These are phyloP conservation scores for Enhydra lutris DNA, from an alignment of 2,113 vertebrate genomes.

Conservation along the genomic window DNA sequence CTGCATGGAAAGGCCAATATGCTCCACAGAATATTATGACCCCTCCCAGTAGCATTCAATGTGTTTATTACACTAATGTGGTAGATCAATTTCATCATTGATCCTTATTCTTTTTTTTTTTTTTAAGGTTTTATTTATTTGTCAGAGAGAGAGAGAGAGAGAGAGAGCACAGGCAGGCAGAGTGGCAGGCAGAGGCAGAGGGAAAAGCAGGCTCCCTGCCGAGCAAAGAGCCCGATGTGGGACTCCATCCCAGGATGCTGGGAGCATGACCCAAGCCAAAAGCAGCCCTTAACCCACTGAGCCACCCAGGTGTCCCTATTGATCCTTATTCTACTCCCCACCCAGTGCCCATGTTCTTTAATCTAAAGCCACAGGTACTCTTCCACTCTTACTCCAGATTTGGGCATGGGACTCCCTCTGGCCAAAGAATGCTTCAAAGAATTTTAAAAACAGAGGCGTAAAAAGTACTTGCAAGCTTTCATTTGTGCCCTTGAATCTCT, in stretches of 20 bases:
- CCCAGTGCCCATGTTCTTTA: neutral
- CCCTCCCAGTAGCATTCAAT: neutral
- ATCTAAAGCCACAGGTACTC: neutral
- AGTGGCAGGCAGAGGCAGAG: too few species aligned
- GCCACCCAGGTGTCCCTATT: neutral
- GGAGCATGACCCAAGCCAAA: too few species aligned
- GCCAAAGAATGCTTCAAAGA: neutral
- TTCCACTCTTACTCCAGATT: neutral
- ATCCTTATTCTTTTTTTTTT: neutral
- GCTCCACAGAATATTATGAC: neutral
- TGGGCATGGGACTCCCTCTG: neutral
- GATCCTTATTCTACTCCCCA: neutral
- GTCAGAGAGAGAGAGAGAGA: too few species aligned
- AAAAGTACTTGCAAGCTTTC: neutral
- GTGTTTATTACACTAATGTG: neutral
- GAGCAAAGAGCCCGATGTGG: too few species aligned
- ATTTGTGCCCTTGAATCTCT: neutral
- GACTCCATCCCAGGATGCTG: too few species aligned
- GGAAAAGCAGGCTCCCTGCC: too few species aligned
- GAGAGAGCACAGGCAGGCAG: too few species aligned
- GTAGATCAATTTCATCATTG: neutral
- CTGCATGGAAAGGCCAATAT: too few species aligned
- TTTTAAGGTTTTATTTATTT: too few species aligned
- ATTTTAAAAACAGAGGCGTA: neutral
- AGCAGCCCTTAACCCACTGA: too few species aligned